Percentiles rank a stretch among this genome's conserved stretches.
These are phyloP conservation scores for Salvelinus sp. DNA, from an alignment of 2,113 vertebrate genomes.

Conservation along the genomic window DNA sequence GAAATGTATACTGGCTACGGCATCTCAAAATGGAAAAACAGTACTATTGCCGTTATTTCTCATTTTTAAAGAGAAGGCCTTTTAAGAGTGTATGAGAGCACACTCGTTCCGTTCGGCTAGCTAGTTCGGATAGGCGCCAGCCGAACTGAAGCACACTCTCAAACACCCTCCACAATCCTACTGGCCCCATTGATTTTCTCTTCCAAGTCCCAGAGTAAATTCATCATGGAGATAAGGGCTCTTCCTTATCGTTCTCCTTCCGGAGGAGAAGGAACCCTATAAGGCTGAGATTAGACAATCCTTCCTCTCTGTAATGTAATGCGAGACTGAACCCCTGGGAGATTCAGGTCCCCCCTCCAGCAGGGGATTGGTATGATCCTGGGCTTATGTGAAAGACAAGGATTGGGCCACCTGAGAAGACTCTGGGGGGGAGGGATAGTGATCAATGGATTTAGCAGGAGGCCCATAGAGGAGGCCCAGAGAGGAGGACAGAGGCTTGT, in stretches of 20 bases:
- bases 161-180: constrained; percentile 20
- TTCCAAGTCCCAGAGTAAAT: constrained; percentile 60
- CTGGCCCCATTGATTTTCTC: constrained; percentile 62
- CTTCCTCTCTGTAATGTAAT: constrained; percentile 49
- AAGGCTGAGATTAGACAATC: constrained; percentile 60
- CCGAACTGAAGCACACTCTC: neutral
- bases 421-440: constrained; percentile 46
- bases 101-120: too few species aligned
- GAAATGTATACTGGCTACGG: too few species aligned
- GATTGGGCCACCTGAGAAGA: constrained; percentile 54
- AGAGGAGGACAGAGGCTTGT: constrained; percentile 36
- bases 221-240: constrained; percentile 67
- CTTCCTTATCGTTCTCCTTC: constrained; percentile 54
- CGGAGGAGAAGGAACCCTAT: constrained; percentile 49
- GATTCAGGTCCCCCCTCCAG: constrained; percentile 28
- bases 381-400: constrained; percentile 43
- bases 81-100: too few species aligned
- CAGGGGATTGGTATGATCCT: constrained; percentile 36
- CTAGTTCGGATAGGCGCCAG: too few species aligned
- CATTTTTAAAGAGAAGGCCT: too few species aligned
- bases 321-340: constrained; percentile 54
- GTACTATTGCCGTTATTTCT: too few species aligned
- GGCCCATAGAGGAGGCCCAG: constrained; percentile 24
- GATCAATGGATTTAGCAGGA: constrained; percentile 57
- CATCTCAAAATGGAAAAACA: too few species aligned